Evolutionary conservation across 1,140 invertebrate genomes (phyloP), one percentile per base, ranked within the genome.

Genomic region (Propsilocerus akamusi): DNA sequence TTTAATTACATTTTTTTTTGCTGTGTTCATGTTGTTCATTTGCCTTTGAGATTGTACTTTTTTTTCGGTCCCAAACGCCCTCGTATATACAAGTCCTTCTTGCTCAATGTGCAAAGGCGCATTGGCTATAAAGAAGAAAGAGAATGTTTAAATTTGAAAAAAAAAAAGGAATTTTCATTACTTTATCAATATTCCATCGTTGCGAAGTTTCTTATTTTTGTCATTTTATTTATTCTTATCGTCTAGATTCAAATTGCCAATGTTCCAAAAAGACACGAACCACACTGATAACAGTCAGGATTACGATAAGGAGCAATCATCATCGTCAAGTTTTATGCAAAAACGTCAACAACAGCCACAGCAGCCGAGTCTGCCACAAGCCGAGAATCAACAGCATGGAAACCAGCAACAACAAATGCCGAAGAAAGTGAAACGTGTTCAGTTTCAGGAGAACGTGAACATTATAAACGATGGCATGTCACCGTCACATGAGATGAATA

Each of bases 361-460:
- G 11, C 34, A 17, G 5, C 34, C 5, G 11, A 30, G n/a, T 8
- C 28, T 11, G 10, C 10, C 28, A 30, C 10, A 30, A 11, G n/a
- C n/a, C n/a, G 28, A 30, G n/a, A 30, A 30, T 30, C 34, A 41
- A 20, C 34, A 41, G 17, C 34, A 41, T 17, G 14, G 5, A 41
- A 17, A 41, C 26, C n/a, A 17, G 17, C 25, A 50, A 25, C 48
- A 28, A 4, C 49, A 50, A 34, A 46, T 37, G 14, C 25, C 46
- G 46, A 62, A 63, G 22, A 61, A 60, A 50, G 59, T 59, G 49
- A 65, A 65, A 51, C 60, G 63, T 0, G 63, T 65, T 25, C 63
- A 65, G 14, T 65, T 65, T 52, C 61, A 57, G 6, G 63, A 65
- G 11, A 52, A 58, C 0, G 54, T 65, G 11, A 65, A 65, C 34